Conservation (phyloP, 2,888 invertebrate genomes). For the Cyclophora punctaria region DNA sequence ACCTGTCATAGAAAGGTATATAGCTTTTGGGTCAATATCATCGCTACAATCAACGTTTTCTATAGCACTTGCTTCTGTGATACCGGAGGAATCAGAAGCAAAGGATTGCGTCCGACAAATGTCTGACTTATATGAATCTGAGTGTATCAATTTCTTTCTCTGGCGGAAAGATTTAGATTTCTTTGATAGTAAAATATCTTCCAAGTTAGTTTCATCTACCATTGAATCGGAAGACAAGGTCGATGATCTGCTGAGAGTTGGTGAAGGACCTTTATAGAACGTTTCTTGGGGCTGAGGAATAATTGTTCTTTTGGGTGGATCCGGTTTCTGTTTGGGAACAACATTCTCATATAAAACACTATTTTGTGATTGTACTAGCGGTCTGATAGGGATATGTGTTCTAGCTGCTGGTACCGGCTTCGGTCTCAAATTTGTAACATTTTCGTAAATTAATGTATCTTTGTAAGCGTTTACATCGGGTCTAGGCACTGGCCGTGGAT, state of each 20-base stretch:
- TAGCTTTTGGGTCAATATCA: constrained; percentile 38
- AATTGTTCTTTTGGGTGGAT: constrained; percentile 44
- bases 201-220: constrained; percentile 63
- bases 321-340: constrained; percentile 37
- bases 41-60: constrained; percentile 65
- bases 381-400: constrained; percentile 46
- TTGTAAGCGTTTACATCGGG: constrained; percentile 28
- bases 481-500: constrained; percentile 53
- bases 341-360: constrained; percentile 58
- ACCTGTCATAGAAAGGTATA: constrained; percentile 60
- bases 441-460: constrained; percentile 53
- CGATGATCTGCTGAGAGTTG: constrained; percentile 47
- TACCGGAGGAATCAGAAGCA: constrained; percentile 51
- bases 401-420: constrained; percentile 56
- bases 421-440: constrained; percentile 27
- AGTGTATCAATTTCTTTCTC: constrained; percentile 30
- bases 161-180: constrained; percentile 66
- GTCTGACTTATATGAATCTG: constrained; percentile 34
- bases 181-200: constrained; percentile 63
- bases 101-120: constrained; percentile 47
- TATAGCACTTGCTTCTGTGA: constrained; percentile 61
- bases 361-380: constrained; percentile 29
- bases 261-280: constrained; percentile 28
- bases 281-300: constrained; percentile 26
- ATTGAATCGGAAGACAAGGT: constrained; percentile 59